Base-by-base conservation (phyloP, 2,113 vertebrate species). In the Rallus limicola region DNA sequence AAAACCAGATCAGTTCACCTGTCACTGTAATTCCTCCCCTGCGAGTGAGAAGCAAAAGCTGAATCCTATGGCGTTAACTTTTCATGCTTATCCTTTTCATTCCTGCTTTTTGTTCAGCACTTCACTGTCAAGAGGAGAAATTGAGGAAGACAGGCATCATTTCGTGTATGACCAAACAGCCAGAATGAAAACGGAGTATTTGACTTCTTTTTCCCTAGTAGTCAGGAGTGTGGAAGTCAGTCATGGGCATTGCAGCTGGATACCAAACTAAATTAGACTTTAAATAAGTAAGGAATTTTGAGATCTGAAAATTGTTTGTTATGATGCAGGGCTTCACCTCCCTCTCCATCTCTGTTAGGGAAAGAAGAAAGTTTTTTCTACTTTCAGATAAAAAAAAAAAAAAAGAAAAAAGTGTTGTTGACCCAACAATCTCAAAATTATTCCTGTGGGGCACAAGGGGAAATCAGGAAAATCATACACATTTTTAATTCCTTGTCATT, bases 1-100 rank as follows among this genome's bases (percentile, higher is more conserved):
- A 76, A 93, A 89, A 71, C 20, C 60, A 79, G 72, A 89, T 87
- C 72, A 89, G 21, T 92, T 87, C 86, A 84, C 91, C 91, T 82
- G 89, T 88, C 90, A 88, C 19, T 82, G 62, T 88, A 75, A 86
- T 93, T 95, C 59, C 77, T 90, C 21, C 29, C 21, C 28, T 36
- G 48, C 48, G 48, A 92, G 83, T 40, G 90, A 94, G 77, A 71
- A 68, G 79, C 52, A 90, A 93, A 92, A 78, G 9, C 60, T 0
- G 0, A 90, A 86, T 92, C 86, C 60, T 86, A 25, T 0, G 0
- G 60, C 7, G 2, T 82, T 78, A 81, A 81, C 38, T 75, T 83
- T 63, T 81, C 11, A 13, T 86, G 81, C 65, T 78, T 60, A 90
- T 78, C 34, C 17, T 86, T 94, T 96, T 88, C 3, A 10, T 84